A percentile compares a stretch with the other conserved stretches of the same genome.
Evolutionary conservation across 2,888 invertebrate genomes (phyloP).

Genomic region (Agelastica alni): DNA sequence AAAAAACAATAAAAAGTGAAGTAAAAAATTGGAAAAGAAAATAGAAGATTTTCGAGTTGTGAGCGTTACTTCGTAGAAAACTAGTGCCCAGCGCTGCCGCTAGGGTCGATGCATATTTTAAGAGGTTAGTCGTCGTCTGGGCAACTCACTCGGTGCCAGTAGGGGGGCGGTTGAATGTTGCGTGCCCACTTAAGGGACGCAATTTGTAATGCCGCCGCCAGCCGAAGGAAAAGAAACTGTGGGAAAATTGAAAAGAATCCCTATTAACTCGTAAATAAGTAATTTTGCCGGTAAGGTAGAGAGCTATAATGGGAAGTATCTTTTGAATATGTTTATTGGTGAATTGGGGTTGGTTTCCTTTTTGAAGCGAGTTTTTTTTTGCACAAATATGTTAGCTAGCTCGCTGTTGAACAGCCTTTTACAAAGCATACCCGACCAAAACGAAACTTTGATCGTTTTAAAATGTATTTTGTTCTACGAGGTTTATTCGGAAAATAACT

Average conservation of each 20-base stretch:
- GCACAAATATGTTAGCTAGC: no score
- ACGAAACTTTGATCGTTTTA: no score
- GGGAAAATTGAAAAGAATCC: constrained; percentile 46
- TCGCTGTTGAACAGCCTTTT: no score
- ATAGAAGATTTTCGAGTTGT: background rate
- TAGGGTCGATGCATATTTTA: constrained; percentile 34
- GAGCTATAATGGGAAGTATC: no score
- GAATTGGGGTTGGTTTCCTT: no score
- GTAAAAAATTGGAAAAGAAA: background rate
- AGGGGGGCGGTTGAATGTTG: constrained; percentile 32
- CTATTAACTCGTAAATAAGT: constrained; percentile 41
- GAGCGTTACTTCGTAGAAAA: background rate
- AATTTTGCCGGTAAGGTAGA: constrained; percentile 33
- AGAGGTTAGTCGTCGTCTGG: constrained; percentile 31
- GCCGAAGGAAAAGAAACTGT: constrained; percentile 40
- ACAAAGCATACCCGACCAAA: no score
- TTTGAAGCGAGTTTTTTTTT: no score
- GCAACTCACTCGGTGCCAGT: constrained; percentile 22
- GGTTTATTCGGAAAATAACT: no score
- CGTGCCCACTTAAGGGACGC: constrained; percentile 42
- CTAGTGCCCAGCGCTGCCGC: background rate
- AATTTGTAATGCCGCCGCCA: constrained; percentile 38
- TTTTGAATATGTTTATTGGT: no score
- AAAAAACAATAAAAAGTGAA: background rate
- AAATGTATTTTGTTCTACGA: no score